Percentiles rank a stretch among this genome's conserved stretches.
These are phyloP conservation scores for Eubasilissa splendida DNA, from an alignment of 2,888 invertebrate species.

Conservation along the genomic window DNA sequence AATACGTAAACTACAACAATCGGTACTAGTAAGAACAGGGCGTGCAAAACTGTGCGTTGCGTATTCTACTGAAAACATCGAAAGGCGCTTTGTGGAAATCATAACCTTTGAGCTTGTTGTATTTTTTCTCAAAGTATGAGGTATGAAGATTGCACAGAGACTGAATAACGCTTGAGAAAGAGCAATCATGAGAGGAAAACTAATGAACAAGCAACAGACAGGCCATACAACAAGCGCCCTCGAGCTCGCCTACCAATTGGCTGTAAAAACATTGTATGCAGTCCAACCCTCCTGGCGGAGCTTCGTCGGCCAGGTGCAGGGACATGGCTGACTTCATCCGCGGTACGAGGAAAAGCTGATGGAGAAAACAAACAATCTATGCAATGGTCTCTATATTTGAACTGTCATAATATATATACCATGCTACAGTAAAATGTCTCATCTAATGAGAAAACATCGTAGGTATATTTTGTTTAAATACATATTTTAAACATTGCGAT, in stretches of 20 bases:
- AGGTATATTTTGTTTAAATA: too few species aligned
- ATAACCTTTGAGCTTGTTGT: background rate
- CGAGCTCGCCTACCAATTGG: conserved; percentile 40
- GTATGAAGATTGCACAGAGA: conserved; percentile 20
- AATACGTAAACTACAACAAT: conserved; percentile 37
- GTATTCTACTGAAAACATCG: conserved; percentile 33
- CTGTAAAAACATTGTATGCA: conserved; percentile 42
- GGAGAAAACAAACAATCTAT: conserved; percentile 24
- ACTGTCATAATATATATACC: background rate
- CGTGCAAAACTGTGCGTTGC: conserved; percentile 41
- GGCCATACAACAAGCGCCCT: conserved; percentile 28
- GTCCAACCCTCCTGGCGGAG: conserved; percentile 24
- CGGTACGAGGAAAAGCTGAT: conserved; percentile 41
- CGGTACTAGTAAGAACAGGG: conserved; percentile 34
- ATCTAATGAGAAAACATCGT: too few species aligned
- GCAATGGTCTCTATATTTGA: background rate
- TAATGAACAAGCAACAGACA: conserved; percentile 38
- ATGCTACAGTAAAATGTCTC: too few species aligned
- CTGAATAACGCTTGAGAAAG: conserved; percentile 14
- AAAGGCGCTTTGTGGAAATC: conserved; percentile 23
- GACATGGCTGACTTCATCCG: conserved; percentile 34
- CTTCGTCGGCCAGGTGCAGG: conserved; percentile 26
- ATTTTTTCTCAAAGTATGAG: conserved; percentile 12
- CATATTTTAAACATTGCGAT: too few species aligned
- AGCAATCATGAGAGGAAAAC: conserved; percentile 25